phyloP scores from a whole-genome alignment of 2,113 vertebrate species.

The Motacilla alba region DNA sequence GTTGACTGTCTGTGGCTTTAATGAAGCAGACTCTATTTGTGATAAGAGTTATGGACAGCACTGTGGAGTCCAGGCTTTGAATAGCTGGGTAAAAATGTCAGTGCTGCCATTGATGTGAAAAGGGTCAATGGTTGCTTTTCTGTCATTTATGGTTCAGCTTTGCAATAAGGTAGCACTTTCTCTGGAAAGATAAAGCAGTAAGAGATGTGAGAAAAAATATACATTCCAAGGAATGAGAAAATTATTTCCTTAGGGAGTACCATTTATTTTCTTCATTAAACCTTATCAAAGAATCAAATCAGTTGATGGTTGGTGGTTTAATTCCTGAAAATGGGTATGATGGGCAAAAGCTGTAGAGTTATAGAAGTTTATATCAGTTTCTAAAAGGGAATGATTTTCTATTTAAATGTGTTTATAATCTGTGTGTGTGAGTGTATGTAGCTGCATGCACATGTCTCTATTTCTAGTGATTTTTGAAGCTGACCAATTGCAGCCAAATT shows the following conservation, averaged over 20 bases:
- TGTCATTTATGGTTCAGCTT: not conserved
- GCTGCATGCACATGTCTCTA: not conserved
- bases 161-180: not conserved
- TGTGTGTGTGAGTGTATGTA: rapidly evolving
- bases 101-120: not conserved
- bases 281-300: not conserved
- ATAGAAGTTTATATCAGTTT: not conserved
- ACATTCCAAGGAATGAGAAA: not conserved
- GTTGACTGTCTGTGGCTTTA: not conserved
- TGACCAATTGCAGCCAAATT: not conserved
- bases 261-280: slow-evolving; percentile 1
- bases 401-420: not conserved
- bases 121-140: not conserved
- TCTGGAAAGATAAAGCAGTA: not conserved
- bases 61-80: not conserved
- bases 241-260: not conserved
- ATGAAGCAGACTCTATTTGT: not conserved
- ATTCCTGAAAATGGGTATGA: not conserved
- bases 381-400: not conserved
- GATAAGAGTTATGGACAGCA: not conserved
- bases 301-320: not conserved
- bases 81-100: slow-evolving; percentile 9
- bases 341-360: not conserved
- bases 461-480: not conserved
- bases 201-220: not conserved